Evolutionary conservation across 2,113 vertebrate species (phyloP), one percentile per base, ranked within the genome.

Genomic region (Aspiorhynchus laticeps): DNA sequence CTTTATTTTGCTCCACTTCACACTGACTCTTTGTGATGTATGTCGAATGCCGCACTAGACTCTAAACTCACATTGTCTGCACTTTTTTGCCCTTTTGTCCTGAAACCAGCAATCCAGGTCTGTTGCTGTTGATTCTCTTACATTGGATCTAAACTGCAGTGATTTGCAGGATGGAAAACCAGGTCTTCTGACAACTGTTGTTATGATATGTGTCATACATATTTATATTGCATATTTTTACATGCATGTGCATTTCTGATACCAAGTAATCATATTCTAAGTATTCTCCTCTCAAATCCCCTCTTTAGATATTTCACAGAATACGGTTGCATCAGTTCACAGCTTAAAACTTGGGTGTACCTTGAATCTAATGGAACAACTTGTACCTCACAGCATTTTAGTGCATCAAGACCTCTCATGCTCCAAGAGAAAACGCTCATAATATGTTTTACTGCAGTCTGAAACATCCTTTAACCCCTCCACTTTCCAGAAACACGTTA

Each of bases 121-220:
- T 78, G 26, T 51, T 78, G 12, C 75, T 51, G 75, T 78, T 51
- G 2, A 65, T 8, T 28, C 14, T 6, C 19, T 63, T 17, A 80
- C 24, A 80, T 38, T 80, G 21, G 9, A 46, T 65, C n/a, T 65
- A 65, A 81, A 65, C 79, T 43, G 36, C 36, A 65, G 43, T 81
- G 79, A 41, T 61, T 21, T 61, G 53, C 5, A 24, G 21, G 53
- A 10, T 74, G 38, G 33, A 41, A 24, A 80, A 41, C 19, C 53
- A 38, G 15, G 24, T 81, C n/a, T 43, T 61, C 56, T 81, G 14
- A 41, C 24, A 80, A 41, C 11, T 63, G 21, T 41, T 61, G 17
- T 41, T 80, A 63, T 26, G 56, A n/a, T n/a, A n/a, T n/a, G n/a
- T n/a, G 46, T 48, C 14, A 48, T 48, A 15, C 46, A 48, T 31